Evolutionary conservation across 2,888 invertebrate species (phyloP).

Genomic region (Girardia tigrina): DNA sequence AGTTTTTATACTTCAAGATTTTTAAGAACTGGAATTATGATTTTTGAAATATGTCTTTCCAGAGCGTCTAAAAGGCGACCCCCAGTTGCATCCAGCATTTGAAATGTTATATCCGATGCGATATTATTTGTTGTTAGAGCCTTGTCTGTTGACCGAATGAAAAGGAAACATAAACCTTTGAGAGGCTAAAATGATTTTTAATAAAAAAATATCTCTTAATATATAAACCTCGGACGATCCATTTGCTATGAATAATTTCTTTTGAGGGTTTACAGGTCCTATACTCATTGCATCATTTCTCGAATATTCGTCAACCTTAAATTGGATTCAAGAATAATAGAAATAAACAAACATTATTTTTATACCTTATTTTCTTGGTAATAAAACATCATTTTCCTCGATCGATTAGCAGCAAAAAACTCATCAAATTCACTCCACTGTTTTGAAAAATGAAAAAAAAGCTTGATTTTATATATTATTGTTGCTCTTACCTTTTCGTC

Average conservation of each 20-base stretch:
- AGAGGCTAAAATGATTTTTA: conserved; percentile 40
- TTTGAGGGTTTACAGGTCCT: conserved; percentile 39
- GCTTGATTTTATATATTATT: background rate
- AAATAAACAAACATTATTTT: background rate
- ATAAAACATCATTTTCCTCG: conserved; percentile 49
- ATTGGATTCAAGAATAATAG: background rate
- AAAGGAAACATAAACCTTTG: conserved; percentile 46
- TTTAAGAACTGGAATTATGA: conserved; percentile 68
- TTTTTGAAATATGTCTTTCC: conserved; percentile 70
- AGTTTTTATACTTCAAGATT: conserved; percentile 43
- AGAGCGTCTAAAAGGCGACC: conserved; percentile 64
- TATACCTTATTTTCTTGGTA: conserved; percentile 42
- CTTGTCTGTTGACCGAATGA: conserved; percentile 44
- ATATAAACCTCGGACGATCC: conserved; percentile 44
- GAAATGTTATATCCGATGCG: conserved; percentile 48
- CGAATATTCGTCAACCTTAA: background rate
- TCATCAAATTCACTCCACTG: conserved; percentile 48
- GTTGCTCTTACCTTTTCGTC: conserved; percentile 30
- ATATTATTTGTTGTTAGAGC: conserved; percentile 45
- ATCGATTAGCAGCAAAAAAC: conserved; percentile 46
- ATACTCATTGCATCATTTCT: conserved; percentile 34
- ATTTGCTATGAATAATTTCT: conserved; percentile 46
- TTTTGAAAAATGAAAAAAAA: background rate
- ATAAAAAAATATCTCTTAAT: background rate
- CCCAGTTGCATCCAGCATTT: conserved; percentile 57